phyloP scores from a whole-genome alignment of 2,113 vertebrate genomes.

The Monopterus albus region DNA sequence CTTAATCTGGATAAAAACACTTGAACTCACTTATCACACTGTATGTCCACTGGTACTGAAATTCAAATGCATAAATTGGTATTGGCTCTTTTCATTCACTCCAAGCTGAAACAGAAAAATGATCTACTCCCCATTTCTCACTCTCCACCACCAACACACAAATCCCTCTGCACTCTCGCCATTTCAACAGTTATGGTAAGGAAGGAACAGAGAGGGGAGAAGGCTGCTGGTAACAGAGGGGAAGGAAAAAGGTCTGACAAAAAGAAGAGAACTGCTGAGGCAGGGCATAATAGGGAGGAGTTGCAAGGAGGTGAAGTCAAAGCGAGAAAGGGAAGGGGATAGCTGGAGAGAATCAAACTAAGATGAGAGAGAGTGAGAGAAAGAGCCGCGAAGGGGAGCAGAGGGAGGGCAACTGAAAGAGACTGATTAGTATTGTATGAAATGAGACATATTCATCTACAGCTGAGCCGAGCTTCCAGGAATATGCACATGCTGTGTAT shows the following conservation, averaged over 20 bases:
- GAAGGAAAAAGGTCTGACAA: neutral
- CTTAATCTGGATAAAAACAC: too few relatives aligned
- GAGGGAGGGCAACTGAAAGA: constrained; percentile 9
- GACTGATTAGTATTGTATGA: constrained; percentile 46
- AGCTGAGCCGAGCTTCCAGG: constrained; percentile 1
- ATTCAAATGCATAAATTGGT: too few relatives aligned
- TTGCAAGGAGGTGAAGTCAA: too few relatives aligned
- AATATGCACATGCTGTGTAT: neutral
- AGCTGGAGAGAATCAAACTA: neutral
- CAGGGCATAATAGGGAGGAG: neutral
- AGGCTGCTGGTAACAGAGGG: constrained; percentile 4
- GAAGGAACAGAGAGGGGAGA: neutral
- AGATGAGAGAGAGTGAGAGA: neutral
- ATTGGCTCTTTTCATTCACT: too few relatives aligned
- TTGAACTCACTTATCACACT: too few relatives aligned
- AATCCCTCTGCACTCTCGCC: constrained; percentile 25
- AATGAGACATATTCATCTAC: constrained; percentile 37
- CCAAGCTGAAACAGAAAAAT: too few relatives aligned
- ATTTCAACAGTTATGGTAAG: constrained; percentile 25
- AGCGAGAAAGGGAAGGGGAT: neutral
- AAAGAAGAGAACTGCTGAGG: constrained; percentile 16
- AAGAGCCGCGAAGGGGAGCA: neutral
- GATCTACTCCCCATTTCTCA: constrained; percentile 36
- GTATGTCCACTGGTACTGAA: too few relatives aligned
- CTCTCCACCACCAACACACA: neutral